Percentiles rank a stretch among this genome's conserved stretches.
These are phyloP conservation scores for Bombus haemorrhoidalis DNA, from an alignment of 1,140 invertebrate genomes.

Conservation along the genomic window DNA sequence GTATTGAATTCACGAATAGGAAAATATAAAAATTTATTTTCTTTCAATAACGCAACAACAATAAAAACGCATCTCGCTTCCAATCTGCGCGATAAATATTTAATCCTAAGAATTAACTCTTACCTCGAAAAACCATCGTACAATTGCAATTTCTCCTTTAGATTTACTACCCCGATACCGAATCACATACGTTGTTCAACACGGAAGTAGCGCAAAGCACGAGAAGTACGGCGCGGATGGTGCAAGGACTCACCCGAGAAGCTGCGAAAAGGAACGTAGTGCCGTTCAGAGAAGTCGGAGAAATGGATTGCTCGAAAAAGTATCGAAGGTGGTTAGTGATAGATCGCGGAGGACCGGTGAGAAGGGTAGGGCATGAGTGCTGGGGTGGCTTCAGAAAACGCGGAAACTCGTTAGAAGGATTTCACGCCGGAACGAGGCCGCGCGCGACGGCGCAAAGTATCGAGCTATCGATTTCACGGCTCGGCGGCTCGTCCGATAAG, in stretches of 20 bases:
- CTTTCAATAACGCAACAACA: neutral
- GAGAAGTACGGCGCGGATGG: neutral
- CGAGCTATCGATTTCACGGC: conserved; percentile 70
- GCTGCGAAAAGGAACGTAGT: neutral
- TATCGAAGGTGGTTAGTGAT: conserved; percentile 35
- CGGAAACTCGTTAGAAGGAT: conserved; percentile 67
- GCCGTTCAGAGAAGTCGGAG: neutral
- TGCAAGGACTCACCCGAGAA: neutral
- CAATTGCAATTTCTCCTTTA: neutral
- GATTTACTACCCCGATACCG: neutral
- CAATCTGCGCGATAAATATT: neutral
- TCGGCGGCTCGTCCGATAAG: conserved; percentile 65
- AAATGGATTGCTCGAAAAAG: conserved; percentile 35
- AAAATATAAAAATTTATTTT: neutral
- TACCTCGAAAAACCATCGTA: neutral
- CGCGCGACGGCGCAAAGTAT: conserved; percentile 66
- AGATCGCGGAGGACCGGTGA: conserved; percentile 18
- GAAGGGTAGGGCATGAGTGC: neutral
- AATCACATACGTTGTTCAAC: neutral
- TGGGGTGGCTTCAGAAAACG: conserved; percentile 57
- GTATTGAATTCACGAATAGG: neutral
- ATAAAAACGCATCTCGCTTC: neutral
- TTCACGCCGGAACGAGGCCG: conserved; percentile 57
- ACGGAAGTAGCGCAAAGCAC: neutral
- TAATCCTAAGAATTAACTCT: too few relatives aligned